These are phyloP conservation scores for Elymnias hypermnestra DNA, from an alignment of 1,140 invertebrate species.

Conservation along the genomic window DNA sequence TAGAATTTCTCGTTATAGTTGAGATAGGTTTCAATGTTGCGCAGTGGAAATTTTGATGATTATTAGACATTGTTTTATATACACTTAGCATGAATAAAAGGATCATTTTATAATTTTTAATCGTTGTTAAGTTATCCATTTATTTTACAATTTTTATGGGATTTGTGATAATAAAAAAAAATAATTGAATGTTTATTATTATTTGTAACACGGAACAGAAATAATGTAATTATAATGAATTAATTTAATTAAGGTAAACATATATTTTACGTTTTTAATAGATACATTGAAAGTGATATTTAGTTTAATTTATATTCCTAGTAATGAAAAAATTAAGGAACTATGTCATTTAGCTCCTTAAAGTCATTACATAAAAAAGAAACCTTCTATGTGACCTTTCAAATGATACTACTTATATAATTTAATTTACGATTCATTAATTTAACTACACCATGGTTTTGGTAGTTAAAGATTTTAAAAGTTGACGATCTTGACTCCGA, in stretches of 20 bases:
- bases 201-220: slow-evolving; percentile 21
- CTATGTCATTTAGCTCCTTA: too few species aligned
- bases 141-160: slow-evolving; percentile 19
- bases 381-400: too few species aligned
- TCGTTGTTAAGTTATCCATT: slow-evolving; percentile 22
- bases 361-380: too few species aligned
- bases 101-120: slow-evolving; percentile 10
- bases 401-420: too few species aligned
- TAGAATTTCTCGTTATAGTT: not conserved
- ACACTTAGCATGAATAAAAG: not conserved
- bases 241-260: slow-evolving; percentile 21
- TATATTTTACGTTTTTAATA: slow-evolving; percentile 19
- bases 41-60: not conserved
- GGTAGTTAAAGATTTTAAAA: too few species aligned
- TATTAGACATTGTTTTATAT: not conserved
- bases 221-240: slow-evolving; percentile 20
- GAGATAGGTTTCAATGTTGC: not conserved
- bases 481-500: too few species aligned
- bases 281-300: slow-evolving; percentile 17
- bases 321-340: too few species aligned
- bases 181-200: slow-evolving; percentile 14
- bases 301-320: too few species aligned
- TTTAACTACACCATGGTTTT: too few species aligned
- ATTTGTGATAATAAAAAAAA: slow-evolving; percentile 18
- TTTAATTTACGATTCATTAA: too few species aligned